Conservation (phyloP, 2,888 invertebrate species). For the Meandrusa payeni region DNA sequence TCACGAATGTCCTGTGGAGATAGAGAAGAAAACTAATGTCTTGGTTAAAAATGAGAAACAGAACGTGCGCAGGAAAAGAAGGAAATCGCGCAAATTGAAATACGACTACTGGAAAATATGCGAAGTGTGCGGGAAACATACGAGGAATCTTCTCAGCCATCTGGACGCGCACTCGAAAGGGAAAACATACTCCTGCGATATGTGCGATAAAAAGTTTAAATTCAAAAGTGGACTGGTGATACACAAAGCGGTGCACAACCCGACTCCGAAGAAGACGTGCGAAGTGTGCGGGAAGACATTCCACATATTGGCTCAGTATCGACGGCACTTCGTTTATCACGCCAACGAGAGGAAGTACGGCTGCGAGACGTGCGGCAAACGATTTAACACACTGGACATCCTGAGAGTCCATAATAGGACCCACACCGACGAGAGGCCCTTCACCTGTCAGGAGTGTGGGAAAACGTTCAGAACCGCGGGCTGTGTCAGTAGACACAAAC, state of each 20-base stretch:
- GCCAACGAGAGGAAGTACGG: conserved; percentile 74
- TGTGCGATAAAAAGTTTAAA: conserved; percentile 74
- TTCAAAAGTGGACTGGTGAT: conserved; percentile 69
- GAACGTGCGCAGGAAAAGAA: conserved; percentile 35
- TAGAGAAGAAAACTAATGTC: conserved; percentile 30
- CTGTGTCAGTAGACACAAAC: conserved; percentile 68
- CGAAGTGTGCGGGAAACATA: conserved; percentile 70
- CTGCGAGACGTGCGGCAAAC: conserved; percentile 76
- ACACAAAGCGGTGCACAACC: conserved; percentile 67
- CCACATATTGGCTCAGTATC: conserved; percentile 70
- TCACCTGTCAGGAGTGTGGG: conserved; percentile 67
- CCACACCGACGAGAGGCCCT: conserved; percentile 72
- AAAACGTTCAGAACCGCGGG: conserved; percentile 74
- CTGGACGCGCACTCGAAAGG: conserved; percentile 64
- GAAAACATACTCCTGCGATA: conserved; percentile 62
- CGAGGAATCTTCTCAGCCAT: conserved; percentile 62
- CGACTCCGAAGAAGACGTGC: conserved; percentile 73
- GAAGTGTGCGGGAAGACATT: conserved; percentile 78
- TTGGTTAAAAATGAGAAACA: conserved; percentile 32
- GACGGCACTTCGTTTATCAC: conserved; percentile 74
- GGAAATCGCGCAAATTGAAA: conserved; percentile 47
- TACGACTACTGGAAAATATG: conserved; percentile 73
- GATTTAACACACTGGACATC: conserved; percentile 77
- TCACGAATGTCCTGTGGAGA: conserved; percentile 34
- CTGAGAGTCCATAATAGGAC: conserved; percentile 70